A percentile compares a stretch with the other conserved stretches of the same genome.
Evolutionary conservation across 1,140 invertebrate species (phyloP).

Genomic region (Amyelois transitella): DNA sequence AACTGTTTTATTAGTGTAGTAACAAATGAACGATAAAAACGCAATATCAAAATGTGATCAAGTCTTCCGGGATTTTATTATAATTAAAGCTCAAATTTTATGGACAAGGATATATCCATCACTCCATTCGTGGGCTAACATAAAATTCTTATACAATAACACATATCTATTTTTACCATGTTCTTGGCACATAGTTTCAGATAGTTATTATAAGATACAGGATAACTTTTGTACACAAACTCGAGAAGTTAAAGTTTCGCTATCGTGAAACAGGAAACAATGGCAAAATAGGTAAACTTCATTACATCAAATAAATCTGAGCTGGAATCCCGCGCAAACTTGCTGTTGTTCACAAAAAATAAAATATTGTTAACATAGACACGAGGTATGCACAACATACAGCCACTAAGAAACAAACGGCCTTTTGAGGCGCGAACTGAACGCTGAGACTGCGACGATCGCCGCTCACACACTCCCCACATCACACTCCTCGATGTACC

Average conservation of each 20-base stretch:
- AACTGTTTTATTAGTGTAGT: slow-evolving; percentile 21
- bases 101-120: slow-evolving; percentile 42
- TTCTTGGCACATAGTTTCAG: slow-evolving; percentile 37
- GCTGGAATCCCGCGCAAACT: neutral
- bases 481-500: slow-evolving; percentile 41
- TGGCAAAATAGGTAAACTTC: neutral
- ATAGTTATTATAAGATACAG: slow-evolving; percentile 28
- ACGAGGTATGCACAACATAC: slow-evolving; percentile 28
- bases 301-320: neutral
- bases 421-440: slow-evolving; percentile 6
- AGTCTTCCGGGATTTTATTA: slow-evolving; percentile 56
- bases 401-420: slow-evolving; percentile 16
- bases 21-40: slow-evolving; percentile 24
- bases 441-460: slow-evolving; percentile 4
- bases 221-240: slow-evolving; percentile 32
- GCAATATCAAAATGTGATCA: slow-evolving; percentile 32
- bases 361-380: slow-evolving; percentile 22
- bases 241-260: neutral
- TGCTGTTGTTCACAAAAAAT: slow-evolving; percentile 7
- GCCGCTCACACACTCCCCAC: slow-evolving; percentile 27
- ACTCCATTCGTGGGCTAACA: slow-evolving; percentile 32
- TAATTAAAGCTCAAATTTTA: slow-evolving; percentile 71
- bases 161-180: slow-evolving; percentile 28
- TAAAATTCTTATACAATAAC: slow-evolving; percentile 33
- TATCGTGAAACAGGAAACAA: neutral